Evolutionary conservation across 2,888 invertebrate species (phyloP), one percentile per base, ranked within the genome.

Genomic region (Cataglyphis albicans): DNA sequence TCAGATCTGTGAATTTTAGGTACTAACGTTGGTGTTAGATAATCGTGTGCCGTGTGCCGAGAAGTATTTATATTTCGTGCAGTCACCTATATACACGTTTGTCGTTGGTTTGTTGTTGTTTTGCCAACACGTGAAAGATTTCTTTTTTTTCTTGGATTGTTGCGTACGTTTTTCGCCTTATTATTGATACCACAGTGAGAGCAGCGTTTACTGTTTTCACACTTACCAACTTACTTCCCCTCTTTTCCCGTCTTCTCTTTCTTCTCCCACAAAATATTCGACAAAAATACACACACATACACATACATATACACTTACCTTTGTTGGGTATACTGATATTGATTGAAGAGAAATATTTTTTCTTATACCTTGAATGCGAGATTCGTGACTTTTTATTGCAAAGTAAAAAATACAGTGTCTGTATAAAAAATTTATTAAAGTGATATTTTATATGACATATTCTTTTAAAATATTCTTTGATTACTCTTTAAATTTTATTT

Each of bases 11-110:
- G 82, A 86, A 85, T 91, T 52, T 93, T 93, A 94, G 93, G 93
- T 93, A 94, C 94, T 94, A 94, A 94, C 94, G 93, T 94, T 94
- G 94, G 92, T 94, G 94, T 94, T 94, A 94, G 94, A 93, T 94
- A 93, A 94, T 93, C 93, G 94, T 94, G 94, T 94, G 94, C 90
- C 94, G 94, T 94, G 94, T 94, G 93, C 93, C 93, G 94, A 94
- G 91, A 93, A 93, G 92, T 92, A 93, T 92, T 91, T 89, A 89
- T 89, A 87, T 87, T 87, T 87, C 87, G 82, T 91, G 88, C 83
- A 89, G 87, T 89, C 84, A 89, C 86, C 83, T 87, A 86, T 73
- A 88, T 91, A 91, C 93, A 94, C 93, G 93, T 93, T 93, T 93
- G 93, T 92, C 92, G 92, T 94, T 94, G 93, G 93, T 94, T 94